Evolutionary conservation across 2,888 invertebrate genomes (phyloP).

Genomic region (Philonicus albiceps): DNA sequence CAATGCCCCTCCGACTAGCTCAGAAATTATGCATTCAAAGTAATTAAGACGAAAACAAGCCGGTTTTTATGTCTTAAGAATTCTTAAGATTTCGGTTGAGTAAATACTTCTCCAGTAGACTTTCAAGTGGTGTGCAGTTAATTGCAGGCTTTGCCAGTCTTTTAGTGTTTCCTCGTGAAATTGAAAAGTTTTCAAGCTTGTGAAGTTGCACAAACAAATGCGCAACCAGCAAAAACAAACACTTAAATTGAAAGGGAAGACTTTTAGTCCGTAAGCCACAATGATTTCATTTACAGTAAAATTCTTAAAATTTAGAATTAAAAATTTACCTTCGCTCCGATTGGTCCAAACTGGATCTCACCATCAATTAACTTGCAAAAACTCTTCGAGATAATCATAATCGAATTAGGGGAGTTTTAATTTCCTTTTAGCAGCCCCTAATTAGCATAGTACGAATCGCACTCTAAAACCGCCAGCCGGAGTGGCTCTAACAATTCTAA

Average conservation of each 20-base stretch:
- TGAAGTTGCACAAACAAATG: constrained; percentile 2
- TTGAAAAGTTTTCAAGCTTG: constrained; percentile 7
- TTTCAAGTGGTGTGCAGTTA: background rate
- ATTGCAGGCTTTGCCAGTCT: constrained; percentile 5
- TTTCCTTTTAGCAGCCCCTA: constrained; percentile 27
- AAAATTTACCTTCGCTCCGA: background rate
- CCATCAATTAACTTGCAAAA: constrained; percentile 34
- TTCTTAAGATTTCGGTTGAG: background rate
- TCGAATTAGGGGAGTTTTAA: constrained; percentile 28
- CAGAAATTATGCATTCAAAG: constrained; percentile 16
- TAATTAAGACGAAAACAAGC: constrained; percentile 31
- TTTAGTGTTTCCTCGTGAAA: background rate
- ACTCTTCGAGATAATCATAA: constrained; percentile 27
- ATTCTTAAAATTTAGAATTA: background rate
- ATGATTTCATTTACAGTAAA: background rate
- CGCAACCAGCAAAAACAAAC: background rate
- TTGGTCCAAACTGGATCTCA: background rate
- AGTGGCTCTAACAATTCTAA: background rate
- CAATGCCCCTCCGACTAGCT: background rate
- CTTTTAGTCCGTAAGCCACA: background rate
- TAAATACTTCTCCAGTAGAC: constrained; percentile 7
- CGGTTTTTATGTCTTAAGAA: constrained; percentile 16
- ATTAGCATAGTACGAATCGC: constrained; percentile 3
- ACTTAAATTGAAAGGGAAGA: background rate
- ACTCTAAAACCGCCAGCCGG: background rate